Base-by-base conservation (phyloP, 2,888 invertebrate species). In the Hypomecis atomaria region DNA sequence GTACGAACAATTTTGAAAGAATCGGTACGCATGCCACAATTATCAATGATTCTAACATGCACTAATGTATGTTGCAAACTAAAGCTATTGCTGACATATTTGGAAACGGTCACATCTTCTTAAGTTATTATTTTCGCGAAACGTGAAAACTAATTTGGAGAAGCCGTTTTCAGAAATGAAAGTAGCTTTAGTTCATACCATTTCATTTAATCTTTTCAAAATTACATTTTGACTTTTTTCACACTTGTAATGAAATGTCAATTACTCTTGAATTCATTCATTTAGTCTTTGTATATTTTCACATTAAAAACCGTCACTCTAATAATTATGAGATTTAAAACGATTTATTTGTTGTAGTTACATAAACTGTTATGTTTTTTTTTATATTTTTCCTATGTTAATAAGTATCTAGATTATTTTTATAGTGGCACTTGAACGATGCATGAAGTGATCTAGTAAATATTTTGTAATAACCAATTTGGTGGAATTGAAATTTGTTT, bases 11-110 rank as follows among this genome's bases (percentile, higher is more conserved):
- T 87, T 78, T 85, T 85, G 83, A 85, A 85, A 81, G 70, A 86
- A 84, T 85, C 83, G 89, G 89, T 90, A 89, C 88, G 89, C 90
- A 89, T 89, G 90, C 83, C 45, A 79, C 79, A 37, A 53, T 59
- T 47, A 47, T 43, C 44, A 55, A 79, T 71, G 78, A 73, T 65
- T 66, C 65, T 60, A 38, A 33, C 54, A 3, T 38, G 23, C 40
- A 54, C 53, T 13, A 38, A 50, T 42, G 11, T 40, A 10, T 11
- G 5, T 11, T 53, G 36, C 11, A 38, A 56, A 57, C 59, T 65
- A 23, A 57, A 65, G 56, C 60, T 60, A 64, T n/a, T 47, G 13
- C 5, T 48, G 23, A 1, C 10, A 23, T 33, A 9, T 43, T 43
- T 49, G 7, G 33, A 36, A 60, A 58, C 43, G 44, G 54, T 10